Evolutionary conservation across 2,797 vertebrate species (phyloP).

Genomic region (Falco peregrinus): DNA sequence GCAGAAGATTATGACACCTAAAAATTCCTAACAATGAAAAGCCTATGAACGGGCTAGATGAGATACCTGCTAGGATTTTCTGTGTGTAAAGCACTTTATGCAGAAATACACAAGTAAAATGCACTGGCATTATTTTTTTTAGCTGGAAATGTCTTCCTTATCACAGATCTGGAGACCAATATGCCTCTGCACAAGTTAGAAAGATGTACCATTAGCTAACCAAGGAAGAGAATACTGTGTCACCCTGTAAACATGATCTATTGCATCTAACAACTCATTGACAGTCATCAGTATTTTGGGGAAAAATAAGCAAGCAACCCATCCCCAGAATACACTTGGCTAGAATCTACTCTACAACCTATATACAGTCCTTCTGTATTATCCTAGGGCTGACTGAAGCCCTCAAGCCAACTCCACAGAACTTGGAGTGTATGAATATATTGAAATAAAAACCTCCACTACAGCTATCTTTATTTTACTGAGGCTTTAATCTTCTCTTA

Average conservation of each 20-base stretch:
- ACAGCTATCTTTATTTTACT: background rate
- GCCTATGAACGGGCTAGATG: background rate
- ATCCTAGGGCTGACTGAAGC: background rate
- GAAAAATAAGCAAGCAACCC: background rate
- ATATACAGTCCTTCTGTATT: background rate
- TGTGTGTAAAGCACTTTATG: background rate
- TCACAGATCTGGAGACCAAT: background rate
- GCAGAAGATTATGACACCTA: background rate
- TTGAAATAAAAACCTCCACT: background rate
- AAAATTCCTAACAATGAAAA: background rate
- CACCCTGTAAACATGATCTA: background rate
- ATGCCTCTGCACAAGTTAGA: background rate
- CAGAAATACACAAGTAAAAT: background rate
- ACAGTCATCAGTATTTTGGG: background rate
- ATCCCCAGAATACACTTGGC: background rate
- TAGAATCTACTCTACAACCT: background rate
- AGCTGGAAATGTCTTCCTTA: background rate
- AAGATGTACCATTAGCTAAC: background rate
- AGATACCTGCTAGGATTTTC: background rate
- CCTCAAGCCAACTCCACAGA: background rate
- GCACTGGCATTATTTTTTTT: background rate
- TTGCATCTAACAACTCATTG: background rate
- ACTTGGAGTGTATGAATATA: background rate
- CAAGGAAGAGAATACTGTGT: background rate
- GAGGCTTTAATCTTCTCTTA: background rate